Conservation (phyloP, 1,140 invertebrate genomes). For the Drosophila orena region DNA sequence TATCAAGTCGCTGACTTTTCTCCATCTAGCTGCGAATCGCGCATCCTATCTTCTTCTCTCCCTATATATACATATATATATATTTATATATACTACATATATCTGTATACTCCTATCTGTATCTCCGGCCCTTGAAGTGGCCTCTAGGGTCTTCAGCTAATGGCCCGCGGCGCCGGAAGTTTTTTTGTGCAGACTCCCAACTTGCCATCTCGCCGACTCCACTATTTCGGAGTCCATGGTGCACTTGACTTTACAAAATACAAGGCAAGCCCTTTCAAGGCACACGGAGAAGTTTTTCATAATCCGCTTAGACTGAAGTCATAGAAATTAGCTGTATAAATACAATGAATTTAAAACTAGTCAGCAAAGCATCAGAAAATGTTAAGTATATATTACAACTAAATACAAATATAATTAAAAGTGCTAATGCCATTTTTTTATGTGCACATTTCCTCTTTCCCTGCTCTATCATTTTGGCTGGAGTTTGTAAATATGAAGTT, state of each 20-base stretch:
- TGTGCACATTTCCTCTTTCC: conserved; percentile 9
- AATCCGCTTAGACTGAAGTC: not conserved
- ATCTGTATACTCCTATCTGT: not conserved
- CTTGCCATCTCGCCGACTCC: conserved; percentile 8
- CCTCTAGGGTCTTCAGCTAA: conserved; percentile 73
- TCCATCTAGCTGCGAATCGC: not conserved
- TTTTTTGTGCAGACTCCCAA: conserved; percentile 37
- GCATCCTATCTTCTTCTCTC: not conserved
- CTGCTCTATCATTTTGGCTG: conserved; percentile 10
- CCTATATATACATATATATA: not conserved
- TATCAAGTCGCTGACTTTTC: conserved; percentile 57
- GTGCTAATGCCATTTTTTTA: not conserved
- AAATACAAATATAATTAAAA: not conserved
- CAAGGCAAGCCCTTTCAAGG: conserved; percentile 12
- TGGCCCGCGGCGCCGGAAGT: conserved; percentile 73
- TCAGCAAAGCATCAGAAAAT: too few species aligned
- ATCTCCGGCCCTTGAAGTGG: conserved; percentile 59
- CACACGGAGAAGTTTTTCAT: not conserved
- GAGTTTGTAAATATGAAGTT: conserved; percentile 79
- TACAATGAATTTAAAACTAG: too few species aligned
- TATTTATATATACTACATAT: not conserved
- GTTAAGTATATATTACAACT: too few species aligned
- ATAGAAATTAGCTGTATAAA: too few species aligned
- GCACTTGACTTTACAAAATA: conserved; percentile 35
- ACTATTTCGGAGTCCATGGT: conserved; percentile 31